phyloP scores from a whole-genome alignment of 2,888 invertebrate species.

The Geotrupes spiniger region DNA sequence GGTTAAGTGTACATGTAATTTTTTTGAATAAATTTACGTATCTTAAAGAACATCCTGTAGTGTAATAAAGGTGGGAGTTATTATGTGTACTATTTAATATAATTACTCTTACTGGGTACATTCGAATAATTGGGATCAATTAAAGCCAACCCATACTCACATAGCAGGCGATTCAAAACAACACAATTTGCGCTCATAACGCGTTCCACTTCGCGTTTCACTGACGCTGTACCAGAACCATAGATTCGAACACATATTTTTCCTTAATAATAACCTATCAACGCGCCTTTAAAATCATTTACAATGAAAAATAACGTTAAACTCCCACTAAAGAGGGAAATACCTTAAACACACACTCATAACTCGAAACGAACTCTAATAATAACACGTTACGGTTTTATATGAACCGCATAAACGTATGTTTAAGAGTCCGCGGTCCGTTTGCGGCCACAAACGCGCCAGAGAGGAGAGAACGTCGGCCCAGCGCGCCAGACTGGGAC shows the following conservation, averaged over 20 bases:
- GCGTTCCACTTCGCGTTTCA: too few relatives aligned
- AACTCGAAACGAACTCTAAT: slow-evolving; percentile 23
- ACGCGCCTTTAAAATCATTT: slow-evolving; percentile 28
- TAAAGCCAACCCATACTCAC: too few relatives aligned
- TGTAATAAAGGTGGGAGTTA: too few relatives aligned
- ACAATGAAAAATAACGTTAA: slow-evolving; percentile 25
- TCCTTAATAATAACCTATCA: slow-evolving; percentile 26
- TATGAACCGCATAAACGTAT: slow-evolving; percentile 9
- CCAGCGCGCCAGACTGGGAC: slow-evolving; percentile 12
- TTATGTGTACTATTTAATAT: too few relatives aligned
- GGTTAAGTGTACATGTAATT: too few relatives aligned
- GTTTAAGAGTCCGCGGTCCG: neutral
- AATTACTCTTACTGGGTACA: too few relatives aligned
- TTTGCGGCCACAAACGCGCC: neutral
- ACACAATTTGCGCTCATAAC: neutral
- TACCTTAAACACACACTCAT: slow-evolving; percentile 29
- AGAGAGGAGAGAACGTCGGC: neutral
- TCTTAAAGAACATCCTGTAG: too few relatives aligned
- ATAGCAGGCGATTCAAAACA: too few relatives aligned
- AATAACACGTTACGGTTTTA: slow-evolving; percentile 21
- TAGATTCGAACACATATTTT: slow-evolving; percentile 8
- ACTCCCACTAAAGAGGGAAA: slow-evolving; percentile 32
- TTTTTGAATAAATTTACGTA: too few relatives aligned
- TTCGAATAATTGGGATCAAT: too few relatives aligned
- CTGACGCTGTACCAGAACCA: neutral